Percentiles rank a stretch among this genome's conserved stretches.
phyloP scores from a whole-genome alignment of 2,113 vertebrate genomes.

The Tautogolabrus adspersus region DNA sequence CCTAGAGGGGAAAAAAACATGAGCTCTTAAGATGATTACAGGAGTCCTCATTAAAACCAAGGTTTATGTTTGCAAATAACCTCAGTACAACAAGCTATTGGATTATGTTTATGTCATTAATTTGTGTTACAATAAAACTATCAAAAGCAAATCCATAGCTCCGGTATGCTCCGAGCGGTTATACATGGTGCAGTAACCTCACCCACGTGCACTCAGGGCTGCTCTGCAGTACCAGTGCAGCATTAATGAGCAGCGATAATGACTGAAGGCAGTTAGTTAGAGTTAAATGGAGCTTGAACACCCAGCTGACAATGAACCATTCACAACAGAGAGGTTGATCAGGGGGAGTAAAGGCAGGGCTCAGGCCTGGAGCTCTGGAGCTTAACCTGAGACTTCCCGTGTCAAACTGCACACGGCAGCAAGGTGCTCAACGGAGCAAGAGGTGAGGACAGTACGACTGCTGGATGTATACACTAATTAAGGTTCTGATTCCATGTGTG shows the following conservation, averaged over 20 bases:
- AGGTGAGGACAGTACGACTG: constrained; percentile 18
- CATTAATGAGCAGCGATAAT: constrained; percentile 77
- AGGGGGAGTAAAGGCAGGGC: constrained; percentile 46
- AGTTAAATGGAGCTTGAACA: constrained; percentile 84
- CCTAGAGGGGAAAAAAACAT: constrained; percentile 33
- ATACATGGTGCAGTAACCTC: constrained; percentile 47
- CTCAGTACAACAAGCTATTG: constrained; percentile 23
- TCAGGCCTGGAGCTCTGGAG: constrained; percentile 39
- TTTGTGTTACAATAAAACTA: constrained; percentile 44
- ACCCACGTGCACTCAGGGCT: constrained; percentile 49
- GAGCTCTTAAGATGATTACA: constrained; percentile 54
- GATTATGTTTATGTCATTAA: constrained; percentile 52
- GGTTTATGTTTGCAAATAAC: constrained; percentile 49
- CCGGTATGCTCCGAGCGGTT: constrained; percentile 4
- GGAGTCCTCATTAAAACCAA: constrained; percentile 48
- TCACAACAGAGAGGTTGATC: constrained; percentile 66
- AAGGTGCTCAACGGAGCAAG: constrained; percentile 14
- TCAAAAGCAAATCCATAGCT: constrained; percentile 18
- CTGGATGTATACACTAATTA: constrained; percentile 28
- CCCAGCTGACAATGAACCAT: constrained; percentile 74
- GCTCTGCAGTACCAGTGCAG: constrained; percentile 54
- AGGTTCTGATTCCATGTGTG: background rate
- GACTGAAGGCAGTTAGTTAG: constrained; percentile 77
- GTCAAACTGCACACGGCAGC: constrained; percentile 36
- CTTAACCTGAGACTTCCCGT: constrained; percentile 53